phyloP scores from a whole-genome alignment of 2,888 invertebrate genomes.

The Beris morrisii region DNA sequence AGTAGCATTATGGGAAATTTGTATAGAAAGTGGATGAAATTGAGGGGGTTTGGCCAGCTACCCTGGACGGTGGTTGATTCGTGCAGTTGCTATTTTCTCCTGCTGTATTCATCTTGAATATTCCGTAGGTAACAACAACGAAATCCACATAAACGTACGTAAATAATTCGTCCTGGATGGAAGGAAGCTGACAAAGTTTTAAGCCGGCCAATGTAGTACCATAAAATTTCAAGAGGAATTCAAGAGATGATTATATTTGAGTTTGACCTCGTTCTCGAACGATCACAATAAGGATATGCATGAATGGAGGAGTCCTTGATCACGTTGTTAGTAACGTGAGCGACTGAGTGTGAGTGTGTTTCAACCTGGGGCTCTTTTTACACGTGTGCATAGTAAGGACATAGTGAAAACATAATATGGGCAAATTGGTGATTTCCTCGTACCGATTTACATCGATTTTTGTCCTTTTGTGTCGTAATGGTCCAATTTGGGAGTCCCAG shows the following conservation, averaged over 20 bases:
- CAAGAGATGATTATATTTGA: conserved; percentile 38
- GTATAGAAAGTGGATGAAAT: conserved; percentile 2
- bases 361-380: conserved; percentile 15
- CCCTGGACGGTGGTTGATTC: neutral
- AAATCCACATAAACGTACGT: conserved; percentile 20
- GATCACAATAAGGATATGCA: conserved; percentile 25
- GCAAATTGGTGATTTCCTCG: conserved; percentile 31
- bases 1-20: conserved; percentile 15
- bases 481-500: conserved; percentile 21
- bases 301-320: conserved; percentile 11
- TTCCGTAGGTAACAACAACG: conserved; percentile 15
- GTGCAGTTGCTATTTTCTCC: neutral
- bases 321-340: conserved; percentile 7
- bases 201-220: conserved; percentile 16
- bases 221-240: conserved; percentile 38
- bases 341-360: conserved; percentile 9
- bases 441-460: conserved; percentile 29
- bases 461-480: conserved; percentile 21
- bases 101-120: conserved; percentile 15
- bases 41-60: conserved; percentile 2
- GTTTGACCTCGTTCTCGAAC: conserved; percentile 36
- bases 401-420: neutral
- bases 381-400: conserved; percentile 6
- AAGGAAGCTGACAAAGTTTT: conserved; percentile 24
- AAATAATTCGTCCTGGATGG: conserved; percentile 24